These are phyloP conservation scores for Caenorhabditis sp. DNA, from an alignment of 2,888 invertebrate genomes.

Conservation along the genomic window DNA sequence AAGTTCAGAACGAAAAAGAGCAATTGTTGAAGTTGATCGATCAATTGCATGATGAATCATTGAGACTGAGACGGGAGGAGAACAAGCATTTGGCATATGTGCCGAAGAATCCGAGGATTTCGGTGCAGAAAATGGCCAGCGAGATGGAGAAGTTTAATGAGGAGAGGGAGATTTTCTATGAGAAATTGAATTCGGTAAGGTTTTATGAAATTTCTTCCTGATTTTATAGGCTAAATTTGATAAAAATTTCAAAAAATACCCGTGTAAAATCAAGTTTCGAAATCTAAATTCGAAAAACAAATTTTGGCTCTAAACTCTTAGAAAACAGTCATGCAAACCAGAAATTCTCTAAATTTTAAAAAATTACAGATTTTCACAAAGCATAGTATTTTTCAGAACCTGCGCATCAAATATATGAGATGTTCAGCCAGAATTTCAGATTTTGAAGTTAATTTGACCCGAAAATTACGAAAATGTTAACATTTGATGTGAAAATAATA, in stretches of 20 bases:
- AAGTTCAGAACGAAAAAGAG: constrained; percentile 28
- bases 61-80: constrained; percentile 28
- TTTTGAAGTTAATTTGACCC: too few relatives aligned
- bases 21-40: constrained; percentile 28
- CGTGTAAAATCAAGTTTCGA: too few relatives aligned
- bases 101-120: constrained; percentile 29
- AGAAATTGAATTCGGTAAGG: constrained; percentile 29
- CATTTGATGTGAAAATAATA: too few relatives aligned
- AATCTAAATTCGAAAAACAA: background rate
- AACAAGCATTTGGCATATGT: constrained; percentile 31
- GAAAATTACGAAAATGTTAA: too few relatives aligned
- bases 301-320: too few relatives aligned
- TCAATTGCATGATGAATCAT: constrained; percentile 32
- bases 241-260: background rate
- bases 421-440: too few relatives aligned
- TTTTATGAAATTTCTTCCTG: background rate
- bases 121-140: constrained; percentile 14
- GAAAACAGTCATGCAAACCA: too few relatives aligned
- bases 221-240: too few relatives aligned
- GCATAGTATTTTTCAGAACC: too few relatives aligned
- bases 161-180: constrained; percentile 25
- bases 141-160: constrained; percentile 36
- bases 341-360: too few relatives aligned
- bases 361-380: too few relatives aligned
- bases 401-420: too few relatives aligned